Base-by-base conservation (phyloP, 2,888 invertebrate genomes). In the Phoronis australis region DNA sequence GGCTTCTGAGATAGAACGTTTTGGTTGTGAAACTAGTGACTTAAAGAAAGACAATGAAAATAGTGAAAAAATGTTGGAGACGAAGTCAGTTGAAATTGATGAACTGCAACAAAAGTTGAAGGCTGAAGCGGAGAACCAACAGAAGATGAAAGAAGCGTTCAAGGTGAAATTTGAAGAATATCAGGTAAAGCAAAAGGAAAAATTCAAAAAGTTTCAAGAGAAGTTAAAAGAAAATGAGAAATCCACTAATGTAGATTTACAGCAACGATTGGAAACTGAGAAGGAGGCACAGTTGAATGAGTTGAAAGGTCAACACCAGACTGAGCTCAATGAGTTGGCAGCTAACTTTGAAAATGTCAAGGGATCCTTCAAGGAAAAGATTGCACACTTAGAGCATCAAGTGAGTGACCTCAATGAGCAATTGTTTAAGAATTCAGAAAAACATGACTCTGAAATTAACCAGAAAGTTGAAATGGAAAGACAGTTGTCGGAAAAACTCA, bases 131-230 rank as follows among this genome's bases (percentile, higher is more conserved):
- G 24, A 37, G 40, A 4, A 44, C 31, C 21, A 45, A 15, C 20
- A 12, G 2, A 23, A 37, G 54, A 61, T 24, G 57, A 61, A 42
- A 61, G 66, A 50, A 62, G 59, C 50, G 55, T 62, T 67, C 50
- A 62, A 59, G 51, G 56, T 56, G 37, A 53, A 65, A 48, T 61
- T 69, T 48, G 62, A 67, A 42, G 64, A 67, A 43, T 64, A 66
- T 42, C 65, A 69, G 49, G 52, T 53, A 21, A 60, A 66, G 38
- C 63, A 58, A 47, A 71, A 71, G 47, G 66, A 68, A 18, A 63
- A 55, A 15, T 58, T 68, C 46, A 52, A 50, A 9, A 66, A 65
- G 54, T 48, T 71, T 50, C 68, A 67, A 49, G 66, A 66, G 23
- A 54, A 57, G 26, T 66, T 66, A 51, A 60, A 69, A 45, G 60